Evolutionary conservation across 2,888 invertebrate species (phyloP).

Genomic region (Drosophila fulvimacula): DNA sequence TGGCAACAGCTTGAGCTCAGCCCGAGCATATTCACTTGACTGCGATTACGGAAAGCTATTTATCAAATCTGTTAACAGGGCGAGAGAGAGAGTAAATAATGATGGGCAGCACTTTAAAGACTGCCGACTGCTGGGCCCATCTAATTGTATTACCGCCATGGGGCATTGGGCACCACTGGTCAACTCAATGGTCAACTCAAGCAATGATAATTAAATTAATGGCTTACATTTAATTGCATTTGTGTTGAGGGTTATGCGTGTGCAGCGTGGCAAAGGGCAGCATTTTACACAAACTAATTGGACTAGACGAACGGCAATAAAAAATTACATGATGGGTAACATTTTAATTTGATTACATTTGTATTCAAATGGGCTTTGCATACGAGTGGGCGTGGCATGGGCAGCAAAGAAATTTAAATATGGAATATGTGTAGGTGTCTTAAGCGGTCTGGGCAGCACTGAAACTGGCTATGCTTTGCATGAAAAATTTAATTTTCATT

Average conservation of each 20-base stretch:
- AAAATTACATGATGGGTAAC: slow-evolving; percentile 1
- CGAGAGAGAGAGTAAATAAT: not conserved
- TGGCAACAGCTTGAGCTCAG: slow-evolving; percentile 11
- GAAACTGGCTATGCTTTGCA: too few relatives aligned
- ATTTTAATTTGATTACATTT: slow-evolving; percentile 9
- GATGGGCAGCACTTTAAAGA: slow-evolving; percentile 11
- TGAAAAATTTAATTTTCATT: not conserved
- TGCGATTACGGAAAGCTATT: slow-evolving; percentile 6
- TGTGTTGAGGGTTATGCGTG: not conserved
- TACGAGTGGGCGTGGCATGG: not conserved
- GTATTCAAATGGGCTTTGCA: not conserved
- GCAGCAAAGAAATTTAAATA: not conserved
- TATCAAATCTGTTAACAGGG: slow-evolving; percentile 10
- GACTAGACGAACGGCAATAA: not conserved
- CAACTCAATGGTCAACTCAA: too few relatives aligned
- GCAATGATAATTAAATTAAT: slow-evolving; percentile 9
- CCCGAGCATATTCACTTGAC: not conserved
- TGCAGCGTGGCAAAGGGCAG: not conserved
- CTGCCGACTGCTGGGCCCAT: not conserved
- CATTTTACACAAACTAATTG: not conserved
- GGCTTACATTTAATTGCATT: slow-evolving; percentile 10
- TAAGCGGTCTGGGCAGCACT: not conserved
- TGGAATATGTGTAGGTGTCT: not conserved
- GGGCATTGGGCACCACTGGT: not conserved
- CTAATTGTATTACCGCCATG: slow-evolving; percentile 1